Conservation (phyloP, 2,888 invertebrate genomes). For the Entomobrya multifasciata region DNA sequence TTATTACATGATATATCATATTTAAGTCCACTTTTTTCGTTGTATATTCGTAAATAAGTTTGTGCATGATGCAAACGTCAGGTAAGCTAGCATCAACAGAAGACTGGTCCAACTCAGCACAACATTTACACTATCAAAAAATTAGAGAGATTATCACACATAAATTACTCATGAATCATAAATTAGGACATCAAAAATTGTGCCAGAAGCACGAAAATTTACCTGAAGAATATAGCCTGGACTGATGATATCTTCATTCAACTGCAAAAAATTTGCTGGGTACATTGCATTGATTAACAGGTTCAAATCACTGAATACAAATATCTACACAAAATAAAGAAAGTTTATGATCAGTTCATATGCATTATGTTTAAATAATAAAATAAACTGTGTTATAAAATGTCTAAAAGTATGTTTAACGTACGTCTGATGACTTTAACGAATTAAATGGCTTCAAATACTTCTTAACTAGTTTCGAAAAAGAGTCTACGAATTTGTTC, state of each 20-base stretch:
- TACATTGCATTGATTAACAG: constrained; percentile 30
- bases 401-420: neutral
- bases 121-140: constrained; percentile 69
- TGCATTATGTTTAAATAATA: neutral
- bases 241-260: constrained; percentile 65
- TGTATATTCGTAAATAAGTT: constrained; percentile 71
- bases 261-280: constrained; percentile 60
- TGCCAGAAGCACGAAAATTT: neutral
- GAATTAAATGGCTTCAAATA: constrained; percentile 41
- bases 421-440: constrained; percentile 35
- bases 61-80: constrained; percentile 76
- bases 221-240: constrained; percentile 71
- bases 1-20: constrained; percentile 52
- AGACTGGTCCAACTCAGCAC: constrained; percentile 29
- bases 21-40: constrained; percentile 76
- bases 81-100: constrained; percentile 57
- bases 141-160: constrained; percentile 2
- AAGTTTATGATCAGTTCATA: too few species aligned
- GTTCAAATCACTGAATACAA: constrained; percentile 48
- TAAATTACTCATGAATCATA: neutral
- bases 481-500: neutral
- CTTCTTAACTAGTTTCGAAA: constrained; percentile 39
- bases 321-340: constrained; percentile 17
- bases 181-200: neutral
- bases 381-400: neutral